phyloP scores from a whole-genome alignment of 2,888 invertebrate species.

The Cryptocephalus primarius region DNA sequence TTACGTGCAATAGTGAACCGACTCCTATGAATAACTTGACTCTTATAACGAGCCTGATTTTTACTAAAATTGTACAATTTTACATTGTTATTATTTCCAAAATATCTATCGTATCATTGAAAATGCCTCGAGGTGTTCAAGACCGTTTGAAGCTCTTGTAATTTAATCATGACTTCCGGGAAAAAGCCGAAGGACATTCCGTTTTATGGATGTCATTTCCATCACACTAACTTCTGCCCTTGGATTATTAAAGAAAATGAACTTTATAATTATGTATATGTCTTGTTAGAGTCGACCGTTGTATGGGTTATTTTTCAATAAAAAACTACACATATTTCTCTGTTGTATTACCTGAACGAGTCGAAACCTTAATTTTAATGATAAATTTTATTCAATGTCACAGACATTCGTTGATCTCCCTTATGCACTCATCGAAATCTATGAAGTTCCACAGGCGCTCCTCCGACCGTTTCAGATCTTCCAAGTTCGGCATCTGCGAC shows the following conservation, averaged over 20 bases:
- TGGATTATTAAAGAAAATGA: constrained; percentile 16
- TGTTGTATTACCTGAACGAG: neutral
- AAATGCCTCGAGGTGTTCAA: too few relatives aligned
- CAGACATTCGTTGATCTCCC: constrained; percentile 11
- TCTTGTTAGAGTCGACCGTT: constrained; percentile 37
- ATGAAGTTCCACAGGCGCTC: constrained; percentile 17
- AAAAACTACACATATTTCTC: constrained; percentile 19
- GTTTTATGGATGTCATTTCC: neutral
- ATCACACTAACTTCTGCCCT: constrained; percentile 19
- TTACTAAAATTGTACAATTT: constrained; percentile 3
- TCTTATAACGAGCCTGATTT: constrained; percentile 20
- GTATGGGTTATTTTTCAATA: constrained; percentile 39
- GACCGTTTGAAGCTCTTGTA: neutral
- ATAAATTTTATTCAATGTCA: neutral
- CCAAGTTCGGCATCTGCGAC: constrained; percentile 58
- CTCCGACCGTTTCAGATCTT: constrained; percentile 19
- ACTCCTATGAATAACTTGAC: constrained; percentile 18
- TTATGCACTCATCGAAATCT: constrained; percentile 24
- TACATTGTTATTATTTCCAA: too few relatives aligned
- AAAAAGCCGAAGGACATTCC: neutral
- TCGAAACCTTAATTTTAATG: too few relatives aligned
- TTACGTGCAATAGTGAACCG: constrained; percentile 25
- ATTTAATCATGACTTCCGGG: neutral
- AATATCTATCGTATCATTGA: too few relatives aligned
- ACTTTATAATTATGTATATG: constrained; percentile 25